phyloP scores from a whole-genome alignment of 2,888 invertebrate genomes.

The Parascotia fuliginaria region DNA sequence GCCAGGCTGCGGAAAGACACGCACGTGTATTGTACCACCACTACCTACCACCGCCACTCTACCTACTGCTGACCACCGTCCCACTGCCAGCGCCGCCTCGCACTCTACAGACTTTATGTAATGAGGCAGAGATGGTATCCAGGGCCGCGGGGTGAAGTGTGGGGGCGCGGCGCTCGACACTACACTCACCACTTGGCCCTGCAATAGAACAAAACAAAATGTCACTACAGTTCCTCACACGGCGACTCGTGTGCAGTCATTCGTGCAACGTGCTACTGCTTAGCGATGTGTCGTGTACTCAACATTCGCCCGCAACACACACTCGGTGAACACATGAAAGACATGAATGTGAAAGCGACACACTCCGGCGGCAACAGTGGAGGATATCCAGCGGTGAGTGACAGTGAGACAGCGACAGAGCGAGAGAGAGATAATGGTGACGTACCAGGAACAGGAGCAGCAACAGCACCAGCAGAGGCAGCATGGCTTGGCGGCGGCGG shows the following conservation, averaged over 20 bases:
- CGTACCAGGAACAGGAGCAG: slow-evolving; percentile 87
- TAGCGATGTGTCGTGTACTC: too few species aligned
- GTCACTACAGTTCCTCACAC: neutral
- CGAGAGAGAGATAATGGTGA: neutral
- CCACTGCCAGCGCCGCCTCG: too few species aligned
- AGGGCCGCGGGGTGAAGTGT: neutral
- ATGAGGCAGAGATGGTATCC: too few species aligned
- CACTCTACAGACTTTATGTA: too few species aligned
- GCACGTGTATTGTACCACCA: slow-evolving; percentile 39
- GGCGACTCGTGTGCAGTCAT: too few species aligned
- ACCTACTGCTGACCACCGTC: too few species aligned
- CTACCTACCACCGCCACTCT: too few species aligned
- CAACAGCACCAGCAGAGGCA: slow-evolving; percentile 88
- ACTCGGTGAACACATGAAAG: too few species aligned
- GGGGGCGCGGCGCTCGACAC: neutral
- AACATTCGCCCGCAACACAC: neutral
- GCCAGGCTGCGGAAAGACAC: slow-evolving; percentile 86
- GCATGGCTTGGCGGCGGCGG: slow-evolving; percentile 81
- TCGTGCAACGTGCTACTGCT: too few species aligned
- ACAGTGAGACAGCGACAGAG: neutral
- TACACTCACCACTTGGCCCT: slow-evolving; percentile 77
- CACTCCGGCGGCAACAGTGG: too few species aligned
- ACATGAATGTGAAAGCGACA: too few species aligned
- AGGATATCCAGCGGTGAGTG: neutral
- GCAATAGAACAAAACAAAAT: slow-evolving; percentile 53